Evolutionary conservation across 2,113 vertebrate species (phyloP).

Genomic region (Himantopus leucocephalus): DNA sequence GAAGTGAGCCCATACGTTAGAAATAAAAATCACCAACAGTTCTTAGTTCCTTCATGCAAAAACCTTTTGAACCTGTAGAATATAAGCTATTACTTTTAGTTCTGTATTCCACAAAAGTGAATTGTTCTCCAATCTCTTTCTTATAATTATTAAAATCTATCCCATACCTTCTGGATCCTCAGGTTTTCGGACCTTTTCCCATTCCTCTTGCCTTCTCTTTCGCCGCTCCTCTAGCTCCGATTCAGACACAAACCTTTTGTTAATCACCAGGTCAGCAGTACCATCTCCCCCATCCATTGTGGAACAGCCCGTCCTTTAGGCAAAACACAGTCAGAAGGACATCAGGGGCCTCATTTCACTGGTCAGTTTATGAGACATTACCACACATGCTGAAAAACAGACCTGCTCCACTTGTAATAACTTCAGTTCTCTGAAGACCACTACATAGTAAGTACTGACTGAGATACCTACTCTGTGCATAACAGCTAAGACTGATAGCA

Average conservation of each 20-base stretch:
- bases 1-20: background rate
- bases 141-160: background rate
- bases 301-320: slow-evolving; percentile 8
- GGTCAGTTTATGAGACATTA: background rate
- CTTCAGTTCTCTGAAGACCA: background rate
- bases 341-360: background rate
- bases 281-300: slow-evolving; percentile 81
- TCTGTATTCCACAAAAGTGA: background rate
- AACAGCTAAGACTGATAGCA: background rate
- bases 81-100: background rate
- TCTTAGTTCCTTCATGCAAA: background rate
- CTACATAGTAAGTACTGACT: background rate
- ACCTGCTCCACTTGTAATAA: fast-evolving
- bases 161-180: slow-evolving; percentile 90
- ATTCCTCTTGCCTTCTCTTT: slow-evolving; percentile 95
- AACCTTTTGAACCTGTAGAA: background rate
- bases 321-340: background rate
- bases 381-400: background rate
- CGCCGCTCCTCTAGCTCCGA: slow-evolving; percentile 89
- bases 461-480: background rate
- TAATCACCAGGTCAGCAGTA: slow-evolving; percentile 82
- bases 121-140: background rate
- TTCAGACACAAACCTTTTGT: slow-evolving; percentile 93
- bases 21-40: background rate
- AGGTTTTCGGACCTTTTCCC: slow-evolving; percentile 96